Evolutionary conservation across 2,797 vertebrate species (phyloP), one percentile per base, ranked within the genome.

Genomic region (Tiaroga cobitis): DNA sequence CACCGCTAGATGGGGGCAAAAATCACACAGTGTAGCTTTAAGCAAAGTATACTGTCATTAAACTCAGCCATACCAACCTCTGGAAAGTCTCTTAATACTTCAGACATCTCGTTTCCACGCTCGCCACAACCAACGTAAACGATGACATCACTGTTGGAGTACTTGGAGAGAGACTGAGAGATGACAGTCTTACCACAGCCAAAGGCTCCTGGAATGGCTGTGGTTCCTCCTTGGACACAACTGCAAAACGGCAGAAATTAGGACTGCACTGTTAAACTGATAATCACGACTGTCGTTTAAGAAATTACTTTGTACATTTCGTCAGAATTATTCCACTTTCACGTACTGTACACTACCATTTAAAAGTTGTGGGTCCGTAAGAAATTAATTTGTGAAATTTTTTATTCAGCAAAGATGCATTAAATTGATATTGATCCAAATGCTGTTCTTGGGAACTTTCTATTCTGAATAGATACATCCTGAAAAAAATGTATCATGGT

Each of bases 161-260:
- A 99, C 89, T 99, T 99, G 81, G 98, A 99, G 72, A 99, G 92
- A 67, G 98, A 99, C 92, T 99, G 98, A 0, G 98, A 99, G 92
- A 99, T 99, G 87, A 99, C 98, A 0, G 98, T 99, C 92, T 99
- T 99, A 81, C 98, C 98, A 90, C 98, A 99, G 29, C 98, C 98
- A 29, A 99, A 99, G 21, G 98, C 98, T 15, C 98, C 98, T 0
- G 98, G 98, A 89, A 99, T 99, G 10, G 98, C 98, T n/a, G 98
- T 99, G 74, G 98, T 99, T 65, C 98, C 98, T 34, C 98, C 98
- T 91, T 99, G 98, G 29, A 99, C 98, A 89, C 98, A 99, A 67
- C 98, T 99, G 79, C 39, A 72, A 29, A 89, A 46, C 2, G 41
- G 18, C n/a, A 49, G 11, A 49, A 80, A 49, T 80, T 21, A 63